Evolutionary conservation across 2,797 vertebrate species (phyloP).

Genomic region (Artibeus lituratus): DNA sequence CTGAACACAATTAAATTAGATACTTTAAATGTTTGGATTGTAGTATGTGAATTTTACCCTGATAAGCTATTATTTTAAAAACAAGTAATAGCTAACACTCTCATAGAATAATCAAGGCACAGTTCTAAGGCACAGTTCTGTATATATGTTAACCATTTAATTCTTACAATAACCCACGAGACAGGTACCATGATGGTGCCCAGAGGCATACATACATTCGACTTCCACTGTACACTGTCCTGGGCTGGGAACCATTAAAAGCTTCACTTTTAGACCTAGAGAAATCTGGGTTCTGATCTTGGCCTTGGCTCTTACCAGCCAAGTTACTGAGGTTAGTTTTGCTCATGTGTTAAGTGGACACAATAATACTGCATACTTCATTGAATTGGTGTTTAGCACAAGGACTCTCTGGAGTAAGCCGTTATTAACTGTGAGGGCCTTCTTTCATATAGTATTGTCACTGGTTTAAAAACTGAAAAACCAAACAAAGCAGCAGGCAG

Average conservation of each 20-base stretch:
- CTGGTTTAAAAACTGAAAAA: background rate
- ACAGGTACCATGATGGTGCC: background rate
- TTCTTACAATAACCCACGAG: background rate
- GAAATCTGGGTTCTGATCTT: slow-evolving; percentile 30
- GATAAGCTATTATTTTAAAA: background rate
- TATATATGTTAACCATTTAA: background rate
- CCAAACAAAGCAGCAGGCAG: background rate
- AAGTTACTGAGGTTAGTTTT: background rate
- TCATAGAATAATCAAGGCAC: background rate
- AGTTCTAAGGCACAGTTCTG: background rate
- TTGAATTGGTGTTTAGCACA: background rate
- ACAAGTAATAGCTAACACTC: background rate
- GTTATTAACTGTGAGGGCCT: background rate
- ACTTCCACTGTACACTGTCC: background rate
- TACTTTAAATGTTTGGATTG: background rate
- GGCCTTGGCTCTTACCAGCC: background rate
- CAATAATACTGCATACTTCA: background rate
- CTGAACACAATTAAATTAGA: background rate
- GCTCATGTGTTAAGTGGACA: background rate
- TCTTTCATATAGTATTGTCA: background rate
- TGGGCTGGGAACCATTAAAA: background rate
- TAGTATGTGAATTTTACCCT: background rate
- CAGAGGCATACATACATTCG: background rate
- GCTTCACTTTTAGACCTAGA: background rate
- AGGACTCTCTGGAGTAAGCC: background rate